Evolutionary conservation across 2,888 invertebrate genomes (phyloP).

Genomic region (Leptopilina drosophilae): DNA sequence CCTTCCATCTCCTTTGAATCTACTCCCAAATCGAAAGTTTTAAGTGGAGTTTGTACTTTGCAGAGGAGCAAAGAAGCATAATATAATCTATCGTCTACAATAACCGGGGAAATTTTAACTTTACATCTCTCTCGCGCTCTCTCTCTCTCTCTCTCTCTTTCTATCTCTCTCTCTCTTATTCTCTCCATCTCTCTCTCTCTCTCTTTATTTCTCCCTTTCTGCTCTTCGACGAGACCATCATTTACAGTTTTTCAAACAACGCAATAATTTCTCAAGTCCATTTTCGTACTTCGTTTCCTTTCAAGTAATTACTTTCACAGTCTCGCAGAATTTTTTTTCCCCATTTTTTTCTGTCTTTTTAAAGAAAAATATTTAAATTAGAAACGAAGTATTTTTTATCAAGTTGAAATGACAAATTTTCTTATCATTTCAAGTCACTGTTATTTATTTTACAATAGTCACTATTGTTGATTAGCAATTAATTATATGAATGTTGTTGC

Average conservation of each 20-base stretch:
- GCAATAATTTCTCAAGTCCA: neutral
- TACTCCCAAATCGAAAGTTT: constrained; percentile 41
- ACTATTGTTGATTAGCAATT: no score
- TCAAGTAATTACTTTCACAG: neutral
- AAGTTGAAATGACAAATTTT: no score
- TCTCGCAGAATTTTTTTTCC: neutral
- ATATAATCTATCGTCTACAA: constrained; percentile 25
- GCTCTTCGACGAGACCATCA: neutral
- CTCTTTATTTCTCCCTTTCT: no score
- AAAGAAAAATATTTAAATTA: no score
- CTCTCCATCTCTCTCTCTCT: no score
- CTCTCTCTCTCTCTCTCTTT: no score
- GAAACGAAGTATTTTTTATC: no score
- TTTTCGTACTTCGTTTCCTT: neutral
- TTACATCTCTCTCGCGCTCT: neutral
- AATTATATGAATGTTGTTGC: no score
- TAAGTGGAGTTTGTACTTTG: constrained; percentile 41
- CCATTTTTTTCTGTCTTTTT: neutral
- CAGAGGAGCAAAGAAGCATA: constrained; percentile 28
- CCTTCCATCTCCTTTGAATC: constrained; percentile 38
- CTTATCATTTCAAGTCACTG: no score
- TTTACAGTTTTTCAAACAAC: constrained; percentile 16
- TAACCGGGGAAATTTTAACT: neutral
- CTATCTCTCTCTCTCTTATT: no score
- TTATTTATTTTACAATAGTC: no score